These are phyloP conservation scores for Thecophora atra DNA, from an alignment of 2,888 invertebrate species.

Conservation along the genomic window DNA sequence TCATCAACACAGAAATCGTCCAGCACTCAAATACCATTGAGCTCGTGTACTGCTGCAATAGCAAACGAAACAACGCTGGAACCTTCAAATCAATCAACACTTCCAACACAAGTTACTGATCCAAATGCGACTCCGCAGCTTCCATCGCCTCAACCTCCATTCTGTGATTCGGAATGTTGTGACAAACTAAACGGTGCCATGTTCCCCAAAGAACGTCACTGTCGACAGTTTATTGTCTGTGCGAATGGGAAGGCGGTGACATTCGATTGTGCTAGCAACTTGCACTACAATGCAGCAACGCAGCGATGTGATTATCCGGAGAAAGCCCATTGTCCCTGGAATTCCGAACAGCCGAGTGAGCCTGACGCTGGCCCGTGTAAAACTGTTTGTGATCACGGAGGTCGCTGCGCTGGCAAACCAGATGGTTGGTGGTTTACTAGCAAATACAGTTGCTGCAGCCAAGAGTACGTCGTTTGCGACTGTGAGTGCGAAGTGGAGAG, in stretches of 20 bases:
- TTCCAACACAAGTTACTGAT: neutral
- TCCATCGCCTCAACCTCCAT: slow-evolving; percentile 23
- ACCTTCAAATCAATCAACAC: neutral
- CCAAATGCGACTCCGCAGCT: slow-evolving; percentile 32
- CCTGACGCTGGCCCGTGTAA: slow-evolving; percentile 57
- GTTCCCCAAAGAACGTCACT: slow-evolving; percentile 38
- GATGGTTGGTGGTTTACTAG: slow-evolving; percentile 46
- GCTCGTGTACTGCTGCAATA: neutral
- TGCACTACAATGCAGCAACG: slow-evolving; percentile 47
- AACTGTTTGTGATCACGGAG: slow-evolving; percentile 49
- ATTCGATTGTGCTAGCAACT: slow-evolving; percentile 49
- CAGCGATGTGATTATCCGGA: slow-evolving; percentile 52
- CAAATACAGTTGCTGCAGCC: slow-evolving; percentile 41
- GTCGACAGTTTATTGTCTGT: slow-evolving; percentile 47
- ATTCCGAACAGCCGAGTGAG: slow-evolving; percentile 51
- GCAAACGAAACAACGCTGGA: neutral
- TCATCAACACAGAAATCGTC: slow-evolving; percentile 9
- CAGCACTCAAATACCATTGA: neutral
- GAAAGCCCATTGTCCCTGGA: slow-evolving; percentile 51
- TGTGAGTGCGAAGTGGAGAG: slow-evolving; percentile 55
- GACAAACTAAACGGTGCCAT: slow-evolving; percentile 30
- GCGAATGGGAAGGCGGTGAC: slow-evolving; percentile 35
- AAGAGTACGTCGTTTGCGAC: slow-evolving; percentile 52
- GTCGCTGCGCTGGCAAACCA: slow-evolving; percentile 47
- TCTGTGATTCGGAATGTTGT: slow-evolving; percentile 42